phyloP scores from a whole-genome alignment of 2,888 invertebrate genomes.

The Calliopum simillimum region DNA sequence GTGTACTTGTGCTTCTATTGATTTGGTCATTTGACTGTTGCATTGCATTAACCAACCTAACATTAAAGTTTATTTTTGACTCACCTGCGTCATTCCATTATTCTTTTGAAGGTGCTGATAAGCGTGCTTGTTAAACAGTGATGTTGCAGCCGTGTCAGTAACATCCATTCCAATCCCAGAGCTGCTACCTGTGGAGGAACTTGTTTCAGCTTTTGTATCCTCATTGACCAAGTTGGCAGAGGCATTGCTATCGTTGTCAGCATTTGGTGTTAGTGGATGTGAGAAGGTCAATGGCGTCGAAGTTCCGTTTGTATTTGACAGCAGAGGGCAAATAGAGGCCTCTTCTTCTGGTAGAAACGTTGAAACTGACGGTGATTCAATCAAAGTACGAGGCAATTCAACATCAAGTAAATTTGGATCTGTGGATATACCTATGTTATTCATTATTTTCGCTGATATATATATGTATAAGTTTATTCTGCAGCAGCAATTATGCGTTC shows the following conservation, averaged over 20 bases:
- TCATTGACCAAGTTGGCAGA: slow-evolving; percentile 58
- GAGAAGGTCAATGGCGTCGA: slow-evolving; percentile 72
- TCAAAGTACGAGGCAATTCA: slow-evolving; percentile 58
- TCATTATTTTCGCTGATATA: slow-evolving; percentile 43
- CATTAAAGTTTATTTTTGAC: slow-evolving; percentile 5
- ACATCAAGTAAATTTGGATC: slow-evolving; percentile 63
- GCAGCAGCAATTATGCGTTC: too few species aligned
- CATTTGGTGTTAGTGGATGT: slow-evolving; percentile 72
- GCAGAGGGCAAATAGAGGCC: slow-evolving; percentile 75
- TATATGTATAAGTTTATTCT: too few species aligned
- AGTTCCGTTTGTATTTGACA: slow-evolving; percentile 71
- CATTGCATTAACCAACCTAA: background rate
- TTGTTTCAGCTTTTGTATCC: slow-evolving; percentile 59
- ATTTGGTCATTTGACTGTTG: too few species aligned
- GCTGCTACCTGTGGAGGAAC: slow-evolving; percentile 63
- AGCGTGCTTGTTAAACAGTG: slow-evolving; percentile 59
- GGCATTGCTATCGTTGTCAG: slow-evolving; percentile 67
- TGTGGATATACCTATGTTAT: slow-evolving; percentile 61
- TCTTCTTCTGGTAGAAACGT: slow-evolving; percentile 71
- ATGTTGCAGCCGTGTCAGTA: slow-evolving; percentile 55
- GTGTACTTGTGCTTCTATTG: too few species aligned
- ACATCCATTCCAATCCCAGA: slow-evolving; percentile 64
- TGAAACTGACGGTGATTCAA: slow-evolving; percentile 64
- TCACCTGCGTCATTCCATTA: slow-evolving; percentile 56
- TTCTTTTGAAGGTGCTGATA: slow-evolving; percentile 64